Conservation (phyloP, 2,888 invertebrate species). For the Melangyna quadrimaculata region DNA sequence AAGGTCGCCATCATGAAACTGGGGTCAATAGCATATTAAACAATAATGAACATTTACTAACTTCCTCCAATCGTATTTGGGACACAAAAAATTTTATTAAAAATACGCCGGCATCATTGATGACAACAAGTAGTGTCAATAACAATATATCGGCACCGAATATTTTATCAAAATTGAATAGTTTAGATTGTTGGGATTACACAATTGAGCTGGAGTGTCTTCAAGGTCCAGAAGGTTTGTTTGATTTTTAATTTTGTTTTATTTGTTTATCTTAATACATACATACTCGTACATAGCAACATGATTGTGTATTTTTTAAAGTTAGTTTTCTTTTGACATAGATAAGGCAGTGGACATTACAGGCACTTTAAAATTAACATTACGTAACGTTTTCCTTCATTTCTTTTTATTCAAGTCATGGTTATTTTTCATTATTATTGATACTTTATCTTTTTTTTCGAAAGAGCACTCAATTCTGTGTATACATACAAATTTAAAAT, state of each 20-base stretch:
- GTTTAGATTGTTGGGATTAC: slow-evolving; percentile 92
- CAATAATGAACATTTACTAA: slow-evolving; percentile 52
- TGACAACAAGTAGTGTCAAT: slow-evolving; percentile 39
- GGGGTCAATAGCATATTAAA: slow-evolving; percentile 46
- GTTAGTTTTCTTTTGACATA: not conserved
- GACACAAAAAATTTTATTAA: slow-evolving; percentile 57
- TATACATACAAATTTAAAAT: not conserved
- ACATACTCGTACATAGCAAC: too few species aligned
- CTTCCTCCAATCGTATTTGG: slow-evolving; percentile 44
- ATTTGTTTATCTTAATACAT: not conserved
- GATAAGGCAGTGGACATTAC: not conserved
- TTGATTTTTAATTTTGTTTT: not conserved
- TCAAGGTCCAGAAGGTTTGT: slow-evolving; percentile 88
- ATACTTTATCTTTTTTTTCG: not conserved
- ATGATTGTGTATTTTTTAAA: not conserved
- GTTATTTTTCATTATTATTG: not conserved
- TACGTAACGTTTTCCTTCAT: not conserved
- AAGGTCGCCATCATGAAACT: slow-evolving; percentile 64
- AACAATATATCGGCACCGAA: slow-evolving; percentile 31
- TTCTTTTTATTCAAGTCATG: not conserved
- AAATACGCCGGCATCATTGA: slow-evolving; percentile 52
- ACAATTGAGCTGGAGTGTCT: slow-evolving; percentile 91
- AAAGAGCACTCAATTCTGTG: not conserved
- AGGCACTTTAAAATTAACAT: not conserved
- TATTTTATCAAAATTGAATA: slow-evolving; percentile 82